phyloP scores from a whole-genome alignment of 2,113 vertebrate genomes.

The Indri indri region DNA sequence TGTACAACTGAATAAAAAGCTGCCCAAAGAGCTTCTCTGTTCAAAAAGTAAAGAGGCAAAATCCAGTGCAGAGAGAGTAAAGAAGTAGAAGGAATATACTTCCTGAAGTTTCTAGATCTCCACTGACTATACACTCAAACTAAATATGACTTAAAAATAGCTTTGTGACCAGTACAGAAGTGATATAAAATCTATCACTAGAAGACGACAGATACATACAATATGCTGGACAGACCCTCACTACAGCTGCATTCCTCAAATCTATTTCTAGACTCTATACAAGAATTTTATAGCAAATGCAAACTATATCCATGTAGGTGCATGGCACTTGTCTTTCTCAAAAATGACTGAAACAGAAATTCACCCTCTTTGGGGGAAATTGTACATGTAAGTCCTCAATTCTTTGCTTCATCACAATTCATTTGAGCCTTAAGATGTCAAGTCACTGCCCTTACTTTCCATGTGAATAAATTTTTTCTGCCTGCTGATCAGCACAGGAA shows the following conservation, averaged over 20 bases:
- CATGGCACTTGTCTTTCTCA: background rate
- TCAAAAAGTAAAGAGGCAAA: background rate
- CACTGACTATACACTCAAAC: background rate
- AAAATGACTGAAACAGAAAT: too few relatives aligned
- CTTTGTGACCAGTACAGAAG: background rate
- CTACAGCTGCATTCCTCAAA: background rate
- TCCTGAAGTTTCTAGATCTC: background rate
- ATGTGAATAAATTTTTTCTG: background rate
- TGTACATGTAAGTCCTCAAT: background rate
- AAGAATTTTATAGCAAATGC: conserved; percentile 1
- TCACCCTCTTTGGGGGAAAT: background rate
- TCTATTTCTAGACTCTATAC: background rate
- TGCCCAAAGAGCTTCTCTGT: background rate
- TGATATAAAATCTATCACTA: background rate
- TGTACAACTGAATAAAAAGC: conserved; percentile 29
- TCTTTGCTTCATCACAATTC: background rate
- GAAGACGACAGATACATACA: background rate
- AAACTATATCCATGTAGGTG: background rate
- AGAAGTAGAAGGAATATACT: background rate
- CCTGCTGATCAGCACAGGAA: background rate
- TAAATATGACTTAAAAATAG: conserved; percentile 17
- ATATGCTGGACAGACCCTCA: background rate
- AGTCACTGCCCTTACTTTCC: background rate
- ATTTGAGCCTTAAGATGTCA: background rate
- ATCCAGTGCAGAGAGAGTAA: background rate